phyloP scores from a whole-genome alignment of 2,113 vertebrate species.

The Malurus alboscapulatus region DNA sequence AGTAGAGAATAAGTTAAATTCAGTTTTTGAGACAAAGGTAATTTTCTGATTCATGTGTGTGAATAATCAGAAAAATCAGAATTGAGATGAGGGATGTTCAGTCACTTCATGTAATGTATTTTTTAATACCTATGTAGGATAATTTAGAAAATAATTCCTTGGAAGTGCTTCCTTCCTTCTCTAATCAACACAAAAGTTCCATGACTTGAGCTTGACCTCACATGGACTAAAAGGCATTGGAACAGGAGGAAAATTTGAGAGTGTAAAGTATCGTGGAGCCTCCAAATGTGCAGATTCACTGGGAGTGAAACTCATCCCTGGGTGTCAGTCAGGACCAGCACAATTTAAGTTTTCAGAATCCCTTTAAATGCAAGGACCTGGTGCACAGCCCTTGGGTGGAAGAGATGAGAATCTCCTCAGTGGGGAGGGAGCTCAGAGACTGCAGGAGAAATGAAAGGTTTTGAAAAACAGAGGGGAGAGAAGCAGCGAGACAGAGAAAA shows the following conservation, averaged over 20 bases:
- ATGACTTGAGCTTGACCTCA: background rate
- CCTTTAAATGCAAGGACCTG: background rate
- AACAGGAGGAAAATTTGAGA: background rate
- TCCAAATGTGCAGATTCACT: accelerated
- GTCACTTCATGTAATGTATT: background rate
- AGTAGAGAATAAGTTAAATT: background rate
- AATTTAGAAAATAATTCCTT: background rate
- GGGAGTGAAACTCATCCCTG: background rate
- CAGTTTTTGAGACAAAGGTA: background rate
- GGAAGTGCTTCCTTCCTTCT: background rate
- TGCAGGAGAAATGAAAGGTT: background rate
- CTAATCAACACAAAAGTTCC: background rate
- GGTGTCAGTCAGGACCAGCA: background rate
- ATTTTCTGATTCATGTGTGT: background rate
- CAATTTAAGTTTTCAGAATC: background rate
- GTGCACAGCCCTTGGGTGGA: background rate
- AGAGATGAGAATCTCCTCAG: background rate
- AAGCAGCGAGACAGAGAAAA: background rate
- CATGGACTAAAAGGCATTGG: background rate
- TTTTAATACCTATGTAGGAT: background rate
- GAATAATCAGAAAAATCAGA: background rate
- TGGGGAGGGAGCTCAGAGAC: background rate
- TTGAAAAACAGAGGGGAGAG: background rate
- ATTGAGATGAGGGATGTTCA: background rate
- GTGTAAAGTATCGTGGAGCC: background rate